Evolutionary conservation across 2,797 vertebrate genomes (phyloP).

Genomic region (Ciconia nigra): DNA sequence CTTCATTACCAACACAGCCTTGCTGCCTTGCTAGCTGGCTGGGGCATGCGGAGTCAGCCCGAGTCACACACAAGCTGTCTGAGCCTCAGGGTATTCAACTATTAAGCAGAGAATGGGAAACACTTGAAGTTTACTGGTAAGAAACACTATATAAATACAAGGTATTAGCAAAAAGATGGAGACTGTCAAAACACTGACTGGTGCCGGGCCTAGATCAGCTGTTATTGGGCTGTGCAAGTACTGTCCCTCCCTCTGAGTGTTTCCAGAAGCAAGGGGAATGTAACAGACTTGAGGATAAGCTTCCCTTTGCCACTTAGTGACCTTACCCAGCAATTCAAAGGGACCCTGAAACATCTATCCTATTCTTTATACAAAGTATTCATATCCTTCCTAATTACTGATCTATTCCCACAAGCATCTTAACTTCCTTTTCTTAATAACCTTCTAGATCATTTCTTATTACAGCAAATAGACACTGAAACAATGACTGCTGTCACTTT

Average conservation of each 20-base stretch:
- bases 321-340: neutral
- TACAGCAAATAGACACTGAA: neutral
- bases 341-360: neutral
- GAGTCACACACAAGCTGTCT: neutral
- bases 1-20: neutral
- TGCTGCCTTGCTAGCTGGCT: neutral
- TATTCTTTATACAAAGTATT: conserved; percentile 6
- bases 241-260: neutral
- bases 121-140: neutral
- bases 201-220: neutral
- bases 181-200: neutral
- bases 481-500: conserved; percentile 9
- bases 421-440: conserved; percentile 49
- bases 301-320: neutral
- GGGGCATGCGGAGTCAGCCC: neutral
- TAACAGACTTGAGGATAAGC: neutral
- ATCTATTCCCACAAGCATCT: conserved; percentile 18
- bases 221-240: neutral
- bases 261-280: neutral
- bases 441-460: neutral
- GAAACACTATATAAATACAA: neutral
- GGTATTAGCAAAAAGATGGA: neutral
- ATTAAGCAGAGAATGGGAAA: neutral
- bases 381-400: conserved; percentile 47
- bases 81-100: neutral